phyloP scores from a whole-genome alignment of 2,888 invertebrate genomes.

The Eurois occulta region DNA sequence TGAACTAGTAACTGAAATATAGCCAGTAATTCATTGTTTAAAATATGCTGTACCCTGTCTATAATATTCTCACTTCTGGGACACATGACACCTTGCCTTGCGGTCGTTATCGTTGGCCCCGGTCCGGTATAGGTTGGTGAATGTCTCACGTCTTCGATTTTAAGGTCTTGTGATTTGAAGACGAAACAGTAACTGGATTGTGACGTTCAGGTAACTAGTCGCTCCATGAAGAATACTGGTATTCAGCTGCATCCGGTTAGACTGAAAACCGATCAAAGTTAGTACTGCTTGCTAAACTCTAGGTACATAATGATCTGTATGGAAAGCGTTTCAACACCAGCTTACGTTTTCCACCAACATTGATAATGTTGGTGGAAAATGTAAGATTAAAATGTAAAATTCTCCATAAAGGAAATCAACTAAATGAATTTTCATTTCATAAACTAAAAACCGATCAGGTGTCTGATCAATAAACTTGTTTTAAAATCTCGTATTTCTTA shows the following conservation, averaged over 20 bases:
- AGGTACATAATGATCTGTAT: too few relatives aligned
- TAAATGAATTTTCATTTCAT: background rate
- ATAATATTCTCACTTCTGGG: background rate
- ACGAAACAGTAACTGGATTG: background rate
- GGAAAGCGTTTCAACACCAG: too few relatives aligned
- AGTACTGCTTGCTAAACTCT: too few relatives aligned
- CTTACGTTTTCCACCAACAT: background rate
- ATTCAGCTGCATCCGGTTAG: too few relatives aligned
- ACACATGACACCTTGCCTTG: background rate
- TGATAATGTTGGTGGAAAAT: too few relatives aligned
- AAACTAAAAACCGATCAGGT: background rate
- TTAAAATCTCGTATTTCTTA: background rate
- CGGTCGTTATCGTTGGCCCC: background rate
- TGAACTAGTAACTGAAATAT: background rate
- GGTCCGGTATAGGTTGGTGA: background rate
- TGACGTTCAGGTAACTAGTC: too few relatives aligned
- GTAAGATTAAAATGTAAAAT: too few relatives aligned
- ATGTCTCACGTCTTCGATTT: background rate
- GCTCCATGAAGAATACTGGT: too few relatives aligned
- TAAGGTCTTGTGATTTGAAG: background rate
- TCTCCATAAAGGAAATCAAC: too few relatives aligned
- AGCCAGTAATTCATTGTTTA: background rate
- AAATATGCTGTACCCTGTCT: background rate
- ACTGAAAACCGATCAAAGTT: too few relatives aligned
- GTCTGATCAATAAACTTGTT: background rate